Base-by-base conservation (phyloP, 2,797 vertebrate genomes). In the Mormyrus hasselquistii region DNA sequence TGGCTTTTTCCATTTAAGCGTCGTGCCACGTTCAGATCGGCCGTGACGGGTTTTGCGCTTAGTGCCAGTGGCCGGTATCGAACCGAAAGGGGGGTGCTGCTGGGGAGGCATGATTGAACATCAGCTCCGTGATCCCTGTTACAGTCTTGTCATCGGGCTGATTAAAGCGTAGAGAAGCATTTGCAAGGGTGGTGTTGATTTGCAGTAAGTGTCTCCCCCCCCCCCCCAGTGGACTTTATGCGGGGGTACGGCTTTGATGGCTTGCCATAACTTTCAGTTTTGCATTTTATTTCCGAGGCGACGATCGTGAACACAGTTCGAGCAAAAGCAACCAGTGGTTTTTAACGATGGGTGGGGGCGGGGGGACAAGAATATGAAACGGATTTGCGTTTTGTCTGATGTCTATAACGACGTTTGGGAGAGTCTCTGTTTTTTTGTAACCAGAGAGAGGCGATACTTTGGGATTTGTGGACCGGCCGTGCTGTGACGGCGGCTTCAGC, bases 311-410 rank as follows among this genome's bases (percentile, higher is more conserved):
- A 3, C 52, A 53, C 22, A 0, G 0, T 34, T 10, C 25, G 34
- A 22, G 1, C 10, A 16, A n/a, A 88, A 86, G 59, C 44, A 89
- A 86, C 41, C 50, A 14, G 82, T 86, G 83, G 87, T 73, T 88
- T 50, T 65, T 85, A 50, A 47, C 55, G 22, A 22, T 38, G 84
- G 82, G 22, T 9, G 25, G 22, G 59, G 25, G 10, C 9, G 25
- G 22, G 62, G 83, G 52, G 52, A 69, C 84, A 44, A 59, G 91
- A 92, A 92, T 76, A 92, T 91, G 92, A 90, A 55, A 89, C 41
- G 22, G 85, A 82, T 62, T 85, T 29, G 22, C 82, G 52, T 2
- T 69, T 90, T 89, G 73, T 55, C 86, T 79, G 49, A 76, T 90
- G 57, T 44, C 29, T 25, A 44, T 84, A 89, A 83, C 82, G 83